phyloP scores from a whole-genome alignment of 1,140 invertebrate genomes.

The Dendrolimus punctatus region DNA sequence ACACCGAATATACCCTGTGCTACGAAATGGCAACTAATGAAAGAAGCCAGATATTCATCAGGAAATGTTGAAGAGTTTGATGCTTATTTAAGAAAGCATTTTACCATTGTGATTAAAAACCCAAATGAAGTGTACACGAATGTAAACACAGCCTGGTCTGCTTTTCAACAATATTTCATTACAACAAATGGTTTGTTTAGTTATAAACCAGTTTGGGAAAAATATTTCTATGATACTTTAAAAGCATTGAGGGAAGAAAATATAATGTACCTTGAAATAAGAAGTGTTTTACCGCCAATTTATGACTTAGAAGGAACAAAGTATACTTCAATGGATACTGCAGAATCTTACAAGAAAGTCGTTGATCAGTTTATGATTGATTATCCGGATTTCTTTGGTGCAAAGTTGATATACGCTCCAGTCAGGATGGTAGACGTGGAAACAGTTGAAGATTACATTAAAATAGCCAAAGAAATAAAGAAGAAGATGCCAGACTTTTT shows the following conservation, averaged over 20 bases:
- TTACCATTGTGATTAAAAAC: conserved; percentile 76
- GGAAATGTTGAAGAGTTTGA: conserved; percentile 73
- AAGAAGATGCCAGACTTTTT: conserved; percentile 73
- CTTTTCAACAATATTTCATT: conserved; percentile 78
- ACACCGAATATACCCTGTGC: conserved; percentile 23
- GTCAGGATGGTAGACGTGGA: conserved; percentile 45
- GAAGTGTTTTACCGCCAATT: conserved; percentile 71
- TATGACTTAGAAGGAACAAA: conserved; percentile 78
- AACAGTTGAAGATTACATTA: conserved; percentile 65
- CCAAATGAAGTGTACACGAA: conserved; percentile 75
- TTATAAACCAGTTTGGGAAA: conserved; percentile 81
- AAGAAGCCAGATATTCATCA: conserved; percentile 69
- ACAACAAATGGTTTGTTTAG: conserved; percentile 74
- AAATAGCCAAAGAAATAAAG: conserved; percentile 64
- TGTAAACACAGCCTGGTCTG: conserved; percentile 78
- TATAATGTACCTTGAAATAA: conserved; percentile 85
- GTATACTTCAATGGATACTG: conserved; percentile 71
- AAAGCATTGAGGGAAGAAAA: conserved; percentile 83
- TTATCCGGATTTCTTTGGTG: conserved; percentile 80
- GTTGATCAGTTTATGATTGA: conserved; percentile 72
- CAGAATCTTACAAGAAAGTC: conserved; percentile 74
- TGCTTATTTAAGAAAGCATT: conserved; percentile 67
- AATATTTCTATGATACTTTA: conserved; percentile 81
- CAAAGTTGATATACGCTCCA: conserved; percentile 82
- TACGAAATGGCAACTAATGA: conserved; percentile 72